Evolutionary conservation across 1,140 invertebrate genomes (phyloP).

Genomic region (Gonatopus flavifemur): DNA sequence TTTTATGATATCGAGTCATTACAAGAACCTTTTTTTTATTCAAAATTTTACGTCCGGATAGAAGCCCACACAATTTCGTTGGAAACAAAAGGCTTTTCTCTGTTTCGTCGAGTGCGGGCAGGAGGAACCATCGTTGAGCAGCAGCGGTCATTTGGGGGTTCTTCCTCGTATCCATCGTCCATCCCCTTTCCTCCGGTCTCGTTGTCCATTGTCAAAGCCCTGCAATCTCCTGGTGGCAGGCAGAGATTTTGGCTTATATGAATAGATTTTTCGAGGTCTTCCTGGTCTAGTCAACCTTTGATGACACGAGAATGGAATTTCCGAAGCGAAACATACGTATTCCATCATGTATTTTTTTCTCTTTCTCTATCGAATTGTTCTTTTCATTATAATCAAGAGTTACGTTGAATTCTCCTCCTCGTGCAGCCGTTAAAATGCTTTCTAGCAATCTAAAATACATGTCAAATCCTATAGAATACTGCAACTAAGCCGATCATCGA

Average conservation of each 20-base stretch:
- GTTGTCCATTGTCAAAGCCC: constrained; percentile 18
- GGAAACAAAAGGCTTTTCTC: constrained; percentile 9
- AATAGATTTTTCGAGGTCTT: constrained; percentile 25
- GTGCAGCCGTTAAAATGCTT: no score
- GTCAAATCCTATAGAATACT: no score
- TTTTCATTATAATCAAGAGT: no score
- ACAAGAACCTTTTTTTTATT: no score
- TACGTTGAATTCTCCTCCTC: no score
- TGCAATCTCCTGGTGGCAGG: constrained; percentile 14
- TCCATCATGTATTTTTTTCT: constrained; percentile 12
- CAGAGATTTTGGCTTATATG: constrained; percentile 7
- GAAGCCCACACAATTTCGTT: constrained; percentile 10
- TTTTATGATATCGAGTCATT: no score
- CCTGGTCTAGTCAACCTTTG: constrained; percentile 1
- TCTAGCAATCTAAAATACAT: no score
- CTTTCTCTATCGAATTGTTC: no score
- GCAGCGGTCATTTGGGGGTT: constrained; percentile 16
- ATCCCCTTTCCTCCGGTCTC: constrained; percentile 1
- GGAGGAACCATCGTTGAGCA: constrained; percentile 2
- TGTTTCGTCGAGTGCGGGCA: constrained; percentile 9
- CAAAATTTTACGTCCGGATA: neutral
- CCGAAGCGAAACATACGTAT: neutral
- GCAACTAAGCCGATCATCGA: no score
- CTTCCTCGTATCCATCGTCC: neutral
- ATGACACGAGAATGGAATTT: neutral